Evolutionary conservation across 2,888 invertebrate genomes (phyloP).

Genomic region (Amphipyra tragopoginis): DNA sequence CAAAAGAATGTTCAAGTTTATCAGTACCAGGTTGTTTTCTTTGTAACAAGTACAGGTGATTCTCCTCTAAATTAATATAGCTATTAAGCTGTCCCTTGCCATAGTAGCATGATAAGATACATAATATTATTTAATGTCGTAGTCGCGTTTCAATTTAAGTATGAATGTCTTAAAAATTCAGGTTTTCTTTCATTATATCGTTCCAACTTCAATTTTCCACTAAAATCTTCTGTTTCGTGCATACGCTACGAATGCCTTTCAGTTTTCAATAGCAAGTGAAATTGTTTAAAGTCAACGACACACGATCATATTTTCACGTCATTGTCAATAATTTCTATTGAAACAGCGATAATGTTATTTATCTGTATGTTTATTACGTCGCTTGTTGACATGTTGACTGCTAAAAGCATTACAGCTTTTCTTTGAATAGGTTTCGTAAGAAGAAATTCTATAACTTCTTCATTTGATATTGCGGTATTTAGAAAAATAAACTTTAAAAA

Average conservation of each 20-base stretch:
- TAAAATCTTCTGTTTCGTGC: conserved; percentile 4
- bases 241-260: conserved; percentile 30
- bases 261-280: conserved; percentile 35
- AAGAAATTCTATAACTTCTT: neutral
- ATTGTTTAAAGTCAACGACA: conserved; percentile 7
- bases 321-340: conserved; percentile 11
- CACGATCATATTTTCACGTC: conserved; percentile 12
- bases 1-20: too few relatives aligned
- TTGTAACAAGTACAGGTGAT: too few relatives aligned
- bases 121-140: too few relatives aligned
- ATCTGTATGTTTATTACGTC: neutral
- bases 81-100: too few relatives aligned
- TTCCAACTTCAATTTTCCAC: neutral
- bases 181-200: too few relatives aligned
- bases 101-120: too few relatives aligned
- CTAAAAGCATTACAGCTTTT: neutral
- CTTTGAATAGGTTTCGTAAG: neutral
- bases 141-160: too few relatives aligned
- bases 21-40: too few relatives aligned
- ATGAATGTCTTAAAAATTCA: too few relatives aligned
- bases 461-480: too few relatives aligned
- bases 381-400: neutral
- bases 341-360: neutral
- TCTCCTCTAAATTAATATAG: too few relatives aligned
- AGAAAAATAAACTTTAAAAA: too few relatives aligned